Percentiles rank a stretch among this genome's conserved stretches.
Conservation (phyloP, 2,888 invertebrate species). For the Papilio elwesi region DNA sequence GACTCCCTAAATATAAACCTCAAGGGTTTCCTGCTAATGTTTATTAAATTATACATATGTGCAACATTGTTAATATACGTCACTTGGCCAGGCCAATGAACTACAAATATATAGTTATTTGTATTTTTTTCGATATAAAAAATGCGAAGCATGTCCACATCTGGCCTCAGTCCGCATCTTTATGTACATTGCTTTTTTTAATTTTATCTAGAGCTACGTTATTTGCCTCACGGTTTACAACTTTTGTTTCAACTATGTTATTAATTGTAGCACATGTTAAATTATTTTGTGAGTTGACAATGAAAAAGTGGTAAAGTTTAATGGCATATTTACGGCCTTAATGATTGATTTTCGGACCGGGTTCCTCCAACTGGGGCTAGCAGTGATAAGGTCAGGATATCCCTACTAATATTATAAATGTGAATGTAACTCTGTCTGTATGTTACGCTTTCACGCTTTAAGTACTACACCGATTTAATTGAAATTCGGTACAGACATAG, state of each 20-base stretch:
- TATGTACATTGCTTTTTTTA: constrained; percentile 39
- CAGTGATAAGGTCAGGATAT: too few species aligned
- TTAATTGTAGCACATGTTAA: background rate
- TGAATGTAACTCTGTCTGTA: too few species aligned
- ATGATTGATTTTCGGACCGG: too few species aligned
- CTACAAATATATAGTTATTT: constrained; percentile 58
- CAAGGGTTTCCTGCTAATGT: constrained; percentile 79
- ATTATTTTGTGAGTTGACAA: background rate
- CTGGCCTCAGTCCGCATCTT: constrained; percentile 47
- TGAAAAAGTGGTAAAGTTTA: background rate
- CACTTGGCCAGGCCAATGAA: constrained; percentile 74
- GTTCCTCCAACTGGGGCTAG: too few species aligned
- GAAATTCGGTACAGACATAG: too few species aligned
- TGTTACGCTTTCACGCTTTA: too few species aligned
- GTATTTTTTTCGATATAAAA: constrained; percentile 43
- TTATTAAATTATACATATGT: constrained; percentile 73
- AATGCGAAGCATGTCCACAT: constrained; percentile 53
- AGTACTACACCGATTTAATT: too few species aligned
- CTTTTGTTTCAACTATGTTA: background rate
- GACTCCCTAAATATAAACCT: constrained; percentile 75
- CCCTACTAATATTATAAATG: too few species aligned
- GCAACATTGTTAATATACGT: constrained; percentile 75
- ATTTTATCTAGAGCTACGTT: background rate
- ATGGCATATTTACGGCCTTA: background rate
- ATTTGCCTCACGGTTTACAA: background rate